Percentiles rank a stretch among this genome's conserved stretches.
These are phyloP conservation scores for Gambelia wislizenii DNA, from an alignment of 2,797 vertebrate species.

Conservation along the genomic window DNA sequence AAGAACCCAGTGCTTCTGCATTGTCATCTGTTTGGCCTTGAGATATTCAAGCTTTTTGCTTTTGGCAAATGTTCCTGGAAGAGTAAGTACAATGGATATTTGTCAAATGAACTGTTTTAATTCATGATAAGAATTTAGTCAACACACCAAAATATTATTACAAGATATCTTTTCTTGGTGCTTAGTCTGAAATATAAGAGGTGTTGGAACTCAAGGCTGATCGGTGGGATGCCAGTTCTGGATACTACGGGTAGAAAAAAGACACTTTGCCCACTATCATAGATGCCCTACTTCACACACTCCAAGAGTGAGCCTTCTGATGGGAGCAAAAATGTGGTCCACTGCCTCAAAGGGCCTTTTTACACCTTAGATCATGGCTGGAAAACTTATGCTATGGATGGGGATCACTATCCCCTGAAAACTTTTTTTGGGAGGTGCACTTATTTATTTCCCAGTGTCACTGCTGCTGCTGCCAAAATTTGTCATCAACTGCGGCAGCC, in stretches of 20 bases:
- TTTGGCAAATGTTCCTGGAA: conserved; percentile 35
- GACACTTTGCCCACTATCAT: not conserved
- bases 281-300: not conserved
- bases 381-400: too few relatives aligned
- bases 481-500: too few relatives aligned
- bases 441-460: too few relatives aligned
- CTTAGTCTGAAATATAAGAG: not conserved
- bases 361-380: too few relatives aligned
- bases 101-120: conserved; percentile 21
- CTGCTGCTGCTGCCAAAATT: too few relatives aligned
- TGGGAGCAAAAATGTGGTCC: not conserved
- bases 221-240: not conserved
- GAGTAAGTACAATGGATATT: conserved; percentile 25
- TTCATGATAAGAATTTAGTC: conserved; percentile 52
- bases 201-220: not conserved
- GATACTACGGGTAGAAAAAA: not conserved
- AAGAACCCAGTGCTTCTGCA: conserved; percentile 27
- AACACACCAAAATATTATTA: conserved; percentile 47
- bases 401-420: too few relatives aligned
- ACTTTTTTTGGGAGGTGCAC: too few relatives aligned
- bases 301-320: not conserved
- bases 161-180: conserved; percentile 22
- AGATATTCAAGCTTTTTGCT: conserved; percentile 38
- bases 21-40: conserved; percentile 51
- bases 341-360: not conserved